Percentiles rank a stretch among this genome's conserved stretches.
These are phyloP conservation scores for Octopus bimaculoides DNA, from an alignment of 1,140 invertebrate species.

Conservation along the genomic window DNA sequence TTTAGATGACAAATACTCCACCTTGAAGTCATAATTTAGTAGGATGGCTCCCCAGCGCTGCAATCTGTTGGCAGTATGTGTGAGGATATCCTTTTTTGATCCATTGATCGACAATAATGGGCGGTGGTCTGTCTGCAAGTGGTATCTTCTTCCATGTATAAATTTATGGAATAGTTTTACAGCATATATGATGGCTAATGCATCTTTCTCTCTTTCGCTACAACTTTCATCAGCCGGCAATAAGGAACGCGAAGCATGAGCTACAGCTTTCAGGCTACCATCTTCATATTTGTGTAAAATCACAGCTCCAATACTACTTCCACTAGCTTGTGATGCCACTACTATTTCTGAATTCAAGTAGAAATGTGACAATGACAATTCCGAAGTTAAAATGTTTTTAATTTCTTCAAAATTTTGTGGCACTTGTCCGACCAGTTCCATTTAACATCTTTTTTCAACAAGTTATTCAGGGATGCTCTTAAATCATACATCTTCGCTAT, in stretches of 20 bases:
- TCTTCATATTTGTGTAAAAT: slow-evolving; percentile 17
- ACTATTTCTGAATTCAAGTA: too few relatives aligned
- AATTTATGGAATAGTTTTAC: slow-evolving; percentile 60
- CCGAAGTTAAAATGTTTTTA: too few relatives aligned
- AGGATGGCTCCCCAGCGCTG: slow-evolving; percentile 43
- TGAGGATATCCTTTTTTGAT: slow-evolving; percentile 30
- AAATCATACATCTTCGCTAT: too few relatives aligned
- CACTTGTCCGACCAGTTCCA: too few relatives aligned
- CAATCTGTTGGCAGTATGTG: slow-evolving; percentile 38
- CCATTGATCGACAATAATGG: slow-evolving; percentile 41
- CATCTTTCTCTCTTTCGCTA: slow-evolving; percentile 58
- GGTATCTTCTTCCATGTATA: slow-evolving; percentile 48
- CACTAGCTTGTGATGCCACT: not conserved
- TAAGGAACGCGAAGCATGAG: slow-evolving; percentile 50
- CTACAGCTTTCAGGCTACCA: slow-evolving; percentile 49
- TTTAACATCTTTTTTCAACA: too few relatives aligned
- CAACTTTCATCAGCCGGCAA: slow-evolving; percentile 48
- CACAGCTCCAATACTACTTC: not conserved
- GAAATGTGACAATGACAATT: too few relatives aligned
- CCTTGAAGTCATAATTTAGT: not conserved
- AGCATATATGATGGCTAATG: slow-evolving; percentile 57
- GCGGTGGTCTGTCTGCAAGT: slow-evolving; percentile 45
- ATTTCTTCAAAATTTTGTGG: too few relatives aligned
- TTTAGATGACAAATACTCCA: not conserved
- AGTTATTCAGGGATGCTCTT: too few relatives aligned